phyloP scores from a whole-genome alignment of 2,888 invertebrate genomes.

The Sesia apiformis region DNA sequence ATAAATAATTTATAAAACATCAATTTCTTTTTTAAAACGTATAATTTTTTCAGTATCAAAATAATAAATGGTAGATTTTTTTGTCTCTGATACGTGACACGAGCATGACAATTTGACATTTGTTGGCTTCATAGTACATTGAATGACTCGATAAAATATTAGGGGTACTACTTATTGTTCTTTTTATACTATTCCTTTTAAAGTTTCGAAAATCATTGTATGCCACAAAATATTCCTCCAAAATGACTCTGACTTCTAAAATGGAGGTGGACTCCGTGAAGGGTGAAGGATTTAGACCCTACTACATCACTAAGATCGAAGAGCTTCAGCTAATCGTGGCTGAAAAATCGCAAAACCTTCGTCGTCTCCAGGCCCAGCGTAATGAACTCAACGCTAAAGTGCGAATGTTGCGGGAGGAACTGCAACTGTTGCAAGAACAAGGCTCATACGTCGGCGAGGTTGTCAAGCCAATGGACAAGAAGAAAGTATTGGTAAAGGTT shows the following conservation, averaged over 20 bases:
- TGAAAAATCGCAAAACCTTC: conserved; percentile 97
- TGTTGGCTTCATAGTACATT: neutral
- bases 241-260: conserved; percentile 59
- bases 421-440: conserved; percentile 97
- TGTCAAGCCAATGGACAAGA: conserved; percentile 99
- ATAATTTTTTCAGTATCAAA: too few species aligned
- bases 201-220: neutral
- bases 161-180: neutral
- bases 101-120: too few species aligned
- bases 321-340: conserved; percentile 96
- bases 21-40: too few species aligned
- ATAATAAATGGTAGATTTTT: too few species aligned
- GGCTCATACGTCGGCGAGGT: conserved; percentile 99
- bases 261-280: conserved; percentile 84
- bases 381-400: conserved; percentile 99
- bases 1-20: too few species aligned
- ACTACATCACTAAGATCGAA: conserved; percentile 98
- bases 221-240: conserved; percentile 13
- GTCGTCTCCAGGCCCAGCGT: conserved; percentile 97
- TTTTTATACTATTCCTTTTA: neutral
- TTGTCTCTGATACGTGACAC: too few species aligned
- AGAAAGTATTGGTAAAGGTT: conserved; percentile 98
- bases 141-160: conserved; percentile 21
- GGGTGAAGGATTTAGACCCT: conserved; percentile 94
- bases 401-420: conserved; percentile 96